Base-by-base conservation (phyloP, 2,113 vertebrate genomes). In the Platichthys flesus region DNA sequence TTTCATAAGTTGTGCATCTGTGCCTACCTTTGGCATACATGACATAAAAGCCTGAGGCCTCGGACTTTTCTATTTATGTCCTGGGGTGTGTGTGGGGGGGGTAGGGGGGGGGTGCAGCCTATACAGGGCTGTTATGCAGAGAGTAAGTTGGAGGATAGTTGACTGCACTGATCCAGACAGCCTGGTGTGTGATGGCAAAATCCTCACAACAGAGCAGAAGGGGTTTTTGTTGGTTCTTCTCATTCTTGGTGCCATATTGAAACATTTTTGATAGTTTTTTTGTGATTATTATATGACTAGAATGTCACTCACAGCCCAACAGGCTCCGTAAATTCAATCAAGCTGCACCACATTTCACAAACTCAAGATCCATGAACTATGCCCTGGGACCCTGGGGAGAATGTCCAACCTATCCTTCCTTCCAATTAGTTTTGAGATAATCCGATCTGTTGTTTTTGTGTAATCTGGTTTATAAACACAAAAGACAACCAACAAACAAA, bases 61-160 rank as follows among this genome's bases (percentile, higher is more conserved):
- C 40, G 58, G 79, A 78, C 74, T 79, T 83, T 21, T 84, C 81
- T 84, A 78, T 88, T 85, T 72, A 35, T 64, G 73, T 74, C 79
- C 74, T 71, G 16, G 13, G 35, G 26, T 3, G 26, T 24, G 24
- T 24, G 24, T 24, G 1, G 24, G 2, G 24, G 51, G 56, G 64
- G 54, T 66, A 8, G 40, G 40, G 40, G 40, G 51, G 59, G 64
- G 67, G 59, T 49, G 54, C 14, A 3, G 18, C 47, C 60, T 78
- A 31, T 67, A 49, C 65, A 57, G 40, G 59, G 42, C 60, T 61
- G 55, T 31, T 45, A 51, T 42, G 12, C 12, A 71, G 73, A 64
- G 49, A 56, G 31, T 31, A 15, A 58, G 73, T 14, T 3, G 8
- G 2, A 54, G 10, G 45, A 57, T 8, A 42, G 60, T n/a, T 51